phyloP scores from a whole-genome alignment of 1,140 invertebrate genomes.

The Teleopsis dalmanni region DNA sequence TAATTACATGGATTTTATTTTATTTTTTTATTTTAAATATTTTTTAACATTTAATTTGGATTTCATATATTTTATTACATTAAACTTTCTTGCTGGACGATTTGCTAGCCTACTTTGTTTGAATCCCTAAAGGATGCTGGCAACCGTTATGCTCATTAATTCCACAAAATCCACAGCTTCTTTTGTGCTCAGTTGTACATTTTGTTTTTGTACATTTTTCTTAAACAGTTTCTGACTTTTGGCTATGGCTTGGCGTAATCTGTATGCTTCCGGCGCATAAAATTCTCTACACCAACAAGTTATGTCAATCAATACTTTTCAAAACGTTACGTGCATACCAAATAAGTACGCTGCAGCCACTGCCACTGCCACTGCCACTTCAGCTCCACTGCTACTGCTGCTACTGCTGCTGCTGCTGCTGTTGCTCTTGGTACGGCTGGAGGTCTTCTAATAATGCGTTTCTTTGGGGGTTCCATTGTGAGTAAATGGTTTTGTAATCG shows the following conservation, averaged over 20 bases:
- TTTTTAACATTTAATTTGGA: no score
- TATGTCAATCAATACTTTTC: constrained; percentile 42
- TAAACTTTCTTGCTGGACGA: no score
- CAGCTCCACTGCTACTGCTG: neutral
- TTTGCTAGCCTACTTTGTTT: neutral
- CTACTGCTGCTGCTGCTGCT: neutral
- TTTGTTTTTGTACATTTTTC: neutral
- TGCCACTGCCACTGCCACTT: neutral
- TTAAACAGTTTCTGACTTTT: neutral
- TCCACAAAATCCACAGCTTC: constrained; percentile 24
- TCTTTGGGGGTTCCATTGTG: no score
- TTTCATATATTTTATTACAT: no score
- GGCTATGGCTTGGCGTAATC: neutral
- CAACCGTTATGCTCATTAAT: constrained; percentile 42
- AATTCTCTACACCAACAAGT: constrained; percentile 21
- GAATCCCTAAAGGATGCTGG: neutral
- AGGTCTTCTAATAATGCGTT: no score
- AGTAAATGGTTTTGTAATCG: no score
- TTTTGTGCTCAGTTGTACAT: constrained; percentile 13
- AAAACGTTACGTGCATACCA: constrained; percentile 33
- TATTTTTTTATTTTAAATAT: no score
- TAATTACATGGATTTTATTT: no score
- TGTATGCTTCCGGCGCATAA: neutral
- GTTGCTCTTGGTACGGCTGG: no score
- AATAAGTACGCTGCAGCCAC: neutral